phyloP scores from a whole-genome alignment of 2,888 invertebrate species.

The Andrena haemorrhoa region DNA sequence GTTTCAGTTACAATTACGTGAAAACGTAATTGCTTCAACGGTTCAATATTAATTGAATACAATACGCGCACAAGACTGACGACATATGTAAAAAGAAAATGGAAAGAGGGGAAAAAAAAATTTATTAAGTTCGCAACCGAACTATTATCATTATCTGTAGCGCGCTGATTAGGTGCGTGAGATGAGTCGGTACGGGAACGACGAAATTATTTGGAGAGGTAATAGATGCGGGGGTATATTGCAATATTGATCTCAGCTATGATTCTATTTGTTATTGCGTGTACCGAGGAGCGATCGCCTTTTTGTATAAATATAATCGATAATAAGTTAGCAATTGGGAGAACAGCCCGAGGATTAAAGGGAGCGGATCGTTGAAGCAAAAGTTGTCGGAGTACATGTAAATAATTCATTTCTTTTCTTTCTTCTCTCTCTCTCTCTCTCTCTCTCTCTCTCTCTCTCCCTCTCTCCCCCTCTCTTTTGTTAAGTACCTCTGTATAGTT shows the following conservation, averaged over 20 bases:
- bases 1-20: conserved; percentile 57
- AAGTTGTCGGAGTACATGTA: conserved; percentile 53
- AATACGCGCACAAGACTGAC: conserved; percentile 67
- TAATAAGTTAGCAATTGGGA: conserved; percentile 33
- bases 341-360: conserved; percentile 18
- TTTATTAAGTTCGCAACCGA: conserved; percentile 35
- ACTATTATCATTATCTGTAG: conserved; percentile 31
- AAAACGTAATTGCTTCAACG: conserved; percentile 65
- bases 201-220: conserved; percentile 34
- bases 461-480: background rate
- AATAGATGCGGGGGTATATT: conserved; percentile 45
- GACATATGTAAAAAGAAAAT: conserved; percentile 39
- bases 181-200: conserved; percentile 35
- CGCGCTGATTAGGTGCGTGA: conserved; percentile 39
- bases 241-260: conserved; percentile 59
- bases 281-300: conserved; percentile 52
- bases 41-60: conserved; percentile 46
- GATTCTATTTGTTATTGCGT: conserved; percentile 62
- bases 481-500: conserved; percentile 53
- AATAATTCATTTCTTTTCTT: conserved; percentile 62
- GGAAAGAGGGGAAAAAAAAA: conserved; percentile 1
- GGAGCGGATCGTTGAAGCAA: conserved; percentile 63
- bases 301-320: conserved; percentile 51
- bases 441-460: background rate
- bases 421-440: background rate